phyloP scores from a whole-genome alignment of 53 echinoderm and acorn worm species.

The Echinometra lucunter region DNA sequence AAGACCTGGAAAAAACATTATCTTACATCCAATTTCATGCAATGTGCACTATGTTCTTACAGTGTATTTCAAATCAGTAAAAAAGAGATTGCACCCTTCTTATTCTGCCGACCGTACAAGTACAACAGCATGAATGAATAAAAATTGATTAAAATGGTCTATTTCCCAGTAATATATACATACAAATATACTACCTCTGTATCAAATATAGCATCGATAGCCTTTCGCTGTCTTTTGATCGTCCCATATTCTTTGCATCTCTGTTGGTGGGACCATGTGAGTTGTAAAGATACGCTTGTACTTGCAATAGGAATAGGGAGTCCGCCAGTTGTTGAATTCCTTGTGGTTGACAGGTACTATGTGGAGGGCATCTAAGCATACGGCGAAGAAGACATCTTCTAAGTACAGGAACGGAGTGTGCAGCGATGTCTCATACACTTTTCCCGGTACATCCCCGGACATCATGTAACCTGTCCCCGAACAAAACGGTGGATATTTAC shows the following conservation, averaged over 20 bases:
- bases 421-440: constrained; percentile 80
- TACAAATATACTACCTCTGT: background rate
- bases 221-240: constrained; percentile 78
- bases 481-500: constrained; percentile 93
- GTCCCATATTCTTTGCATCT: constrained; percentile 95
- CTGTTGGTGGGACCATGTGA: constrained; percentile 92
- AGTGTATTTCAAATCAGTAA: background rate
- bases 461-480: constrained; percentile 96
- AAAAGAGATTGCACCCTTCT: background rate
- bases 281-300: constrained; percentile 87
- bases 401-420: constrained; percentile 85
- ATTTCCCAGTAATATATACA: background rate
- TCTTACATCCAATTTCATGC: background rate
- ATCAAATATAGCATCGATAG: constrained; percentile 65
- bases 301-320: constrained; percentile 89
- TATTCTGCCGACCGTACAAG: background rate
- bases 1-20: background rate
- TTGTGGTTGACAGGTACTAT: constrained; percentile 81
- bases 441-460: constrained; percentile 82
- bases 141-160: background rate
- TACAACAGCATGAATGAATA: background rate
- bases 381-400: constrained; percentile 91
- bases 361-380: constrained; percentile 81
- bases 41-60: background rate
- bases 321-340: constrained; percentile 93